These are phyloP conservation scores for Florisuga fusca DNA, from an alignment of 2,797 vertebrate species.

Conservation along the genomic window DNA sequence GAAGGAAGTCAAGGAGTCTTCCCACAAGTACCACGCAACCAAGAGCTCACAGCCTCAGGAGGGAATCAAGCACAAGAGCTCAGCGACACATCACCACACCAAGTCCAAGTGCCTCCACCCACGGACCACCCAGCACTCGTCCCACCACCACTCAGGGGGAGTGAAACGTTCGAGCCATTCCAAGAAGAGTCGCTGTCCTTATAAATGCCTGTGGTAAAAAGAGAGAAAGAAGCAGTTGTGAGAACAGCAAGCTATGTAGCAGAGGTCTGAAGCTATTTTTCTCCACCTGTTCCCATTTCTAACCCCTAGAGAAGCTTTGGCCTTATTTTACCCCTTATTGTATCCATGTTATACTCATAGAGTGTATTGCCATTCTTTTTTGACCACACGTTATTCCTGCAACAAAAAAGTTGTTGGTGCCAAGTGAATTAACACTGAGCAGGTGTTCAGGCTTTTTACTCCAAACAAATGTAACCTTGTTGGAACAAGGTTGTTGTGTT, in stretches of 20 bases:
- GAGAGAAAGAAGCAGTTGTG: too few relatives aligned
- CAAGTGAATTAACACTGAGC: not conserved
- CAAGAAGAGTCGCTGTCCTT: conserved; percentile 22
- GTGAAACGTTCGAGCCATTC: not conserved
- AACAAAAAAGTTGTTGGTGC: not conserved
- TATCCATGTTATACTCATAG: not conserved
- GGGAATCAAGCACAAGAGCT: not conserved
- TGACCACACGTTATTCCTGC: not conserved
- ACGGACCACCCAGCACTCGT: not conserved
- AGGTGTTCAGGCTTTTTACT: not conserved
- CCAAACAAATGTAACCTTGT: too few relatives aligned
- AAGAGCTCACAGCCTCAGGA: not conserved
- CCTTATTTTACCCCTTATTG: not conserved
- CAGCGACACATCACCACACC: not conserved
- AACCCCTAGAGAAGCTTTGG: not conserved
- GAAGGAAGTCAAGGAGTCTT: not conserved
- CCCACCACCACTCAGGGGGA: not conserved
- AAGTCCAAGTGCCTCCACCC: not conserved
- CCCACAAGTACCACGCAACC: accelerated
- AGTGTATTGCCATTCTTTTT: not conserved
- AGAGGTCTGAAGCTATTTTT: not conserved
- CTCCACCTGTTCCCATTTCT: too few relatives aligned
- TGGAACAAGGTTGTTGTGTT: not conserved
- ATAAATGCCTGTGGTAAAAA: conserved; percentile 42
- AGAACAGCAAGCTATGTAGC: not conserved